A percentile compares a stretch with the other conserved stretches of the same genome.
Evolutionary conservation across 2,888 invertebrate genomes (phyloP).

Genomic region (Pristionchus japonicus): DNA sequence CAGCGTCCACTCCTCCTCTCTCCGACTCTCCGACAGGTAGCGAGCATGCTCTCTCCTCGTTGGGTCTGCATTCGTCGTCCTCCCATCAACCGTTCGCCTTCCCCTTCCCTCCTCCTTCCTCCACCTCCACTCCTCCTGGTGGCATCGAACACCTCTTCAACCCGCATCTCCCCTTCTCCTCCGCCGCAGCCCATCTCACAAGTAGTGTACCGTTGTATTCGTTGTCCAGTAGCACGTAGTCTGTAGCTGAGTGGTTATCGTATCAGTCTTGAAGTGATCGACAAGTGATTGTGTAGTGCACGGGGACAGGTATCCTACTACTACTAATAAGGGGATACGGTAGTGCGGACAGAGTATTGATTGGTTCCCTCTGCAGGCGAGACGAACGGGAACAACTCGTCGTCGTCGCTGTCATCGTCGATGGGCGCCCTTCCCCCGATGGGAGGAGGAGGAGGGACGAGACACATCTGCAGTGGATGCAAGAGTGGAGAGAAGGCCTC

Average conservation of each 20-base stretch:
- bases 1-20: constrained; percentile 63
- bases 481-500: constrained; percentile 79
- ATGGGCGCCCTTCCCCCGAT: neutral
- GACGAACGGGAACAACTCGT: constrained; percentile 44
- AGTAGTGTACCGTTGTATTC: neutral
- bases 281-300: neutral
- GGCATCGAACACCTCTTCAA: neutral
- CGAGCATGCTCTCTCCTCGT: neutral
- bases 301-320: too few species aligned
- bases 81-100: neutral
- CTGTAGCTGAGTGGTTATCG: neutral
- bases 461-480: constrained; percentile 88
- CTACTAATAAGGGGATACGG: neutral
- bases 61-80: neutral
- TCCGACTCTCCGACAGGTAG: constrained; percentile 58
- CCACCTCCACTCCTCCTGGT: neutral
- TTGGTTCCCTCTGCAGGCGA: constrained; percentile 21
- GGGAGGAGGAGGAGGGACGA: neutral
- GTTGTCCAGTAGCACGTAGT: neutral
- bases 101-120: constrained; percentile 21
- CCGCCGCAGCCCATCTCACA: neutral
- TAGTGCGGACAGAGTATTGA: neutral
- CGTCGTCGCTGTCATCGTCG: constrained; percentile 18
- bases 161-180: neutral
- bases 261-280: neutral